Conservation (phyloP, 2,797 vertebrate genomes). For the Crenichthys baileyi region DNA sequence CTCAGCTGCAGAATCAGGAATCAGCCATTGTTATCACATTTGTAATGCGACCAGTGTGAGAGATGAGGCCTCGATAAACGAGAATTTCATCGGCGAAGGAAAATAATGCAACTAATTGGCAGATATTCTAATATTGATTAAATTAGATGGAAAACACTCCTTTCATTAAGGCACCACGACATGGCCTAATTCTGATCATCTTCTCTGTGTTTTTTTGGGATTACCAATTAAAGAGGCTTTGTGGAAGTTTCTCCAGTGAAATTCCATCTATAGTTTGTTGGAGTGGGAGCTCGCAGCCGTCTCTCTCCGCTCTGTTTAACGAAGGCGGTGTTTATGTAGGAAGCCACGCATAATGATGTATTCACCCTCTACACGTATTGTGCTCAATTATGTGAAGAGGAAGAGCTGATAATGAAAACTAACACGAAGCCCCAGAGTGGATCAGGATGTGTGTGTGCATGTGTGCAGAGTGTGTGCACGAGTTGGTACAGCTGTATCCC, state of each 20-base stretch:
- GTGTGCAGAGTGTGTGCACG: slow-evolving; percentile 10
- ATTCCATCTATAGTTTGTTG: slow-evolving; percentile 43
- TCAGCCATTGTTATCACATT: slow-evolving; percentile 83
- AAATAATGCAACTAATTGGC: slow-evolving; percentile 84
- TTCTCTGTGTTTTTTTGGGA: slow-evolving; percentile 68
- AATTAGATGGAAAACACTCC: slow-evolving; percentile 79
- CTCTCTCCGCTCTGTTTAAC: slow-evolving; percentile 57
- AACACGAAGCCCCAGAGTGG: slow-evolving; percentile 70
- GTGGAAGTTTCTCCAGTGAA: slow-evolving; percentile 59
- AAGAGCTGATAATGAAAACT: slow-evolving; percentile 76
- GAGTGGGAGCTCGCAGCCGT: slow-evolving; percentile 25
- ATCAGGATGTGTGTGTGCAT: slow-evolving; percentile 49
- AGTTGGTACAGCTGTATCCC: slow-evolving; percentile 59
- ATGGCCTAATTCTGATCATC: slow-evolving; percentile 76
- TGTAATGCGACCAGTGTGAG: slow-evolving; percentile 78
- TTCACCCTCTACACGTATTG: slow-evolving; percentile 67
- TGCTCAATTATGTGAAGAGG: slow-evolving; percentile 74
- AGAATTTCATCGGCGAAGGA: slow-evolving; percentile 77
- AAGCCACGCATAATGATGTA: slow-evolving; percentile 74
- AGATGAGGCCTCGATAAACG: slow-evolving; percentile 79
- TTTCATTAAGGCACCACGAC: slow-evolving; percentile 76
- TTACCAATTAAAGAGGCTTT: slow-evolving; percentile 76
- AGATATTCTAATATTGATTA: slow-evolving; percentile 87
- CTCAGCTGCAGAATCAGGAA: slow-evolving; percentile 79
- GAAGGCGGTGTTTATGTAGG: slow-evolving; percentile 66